Percentiles rank a stretch among this genome's conserved stretches.
phyloP scores from a whole-genome alignment of 2,888 invertebrate species.

The Leptopilina myrica region DNA sequence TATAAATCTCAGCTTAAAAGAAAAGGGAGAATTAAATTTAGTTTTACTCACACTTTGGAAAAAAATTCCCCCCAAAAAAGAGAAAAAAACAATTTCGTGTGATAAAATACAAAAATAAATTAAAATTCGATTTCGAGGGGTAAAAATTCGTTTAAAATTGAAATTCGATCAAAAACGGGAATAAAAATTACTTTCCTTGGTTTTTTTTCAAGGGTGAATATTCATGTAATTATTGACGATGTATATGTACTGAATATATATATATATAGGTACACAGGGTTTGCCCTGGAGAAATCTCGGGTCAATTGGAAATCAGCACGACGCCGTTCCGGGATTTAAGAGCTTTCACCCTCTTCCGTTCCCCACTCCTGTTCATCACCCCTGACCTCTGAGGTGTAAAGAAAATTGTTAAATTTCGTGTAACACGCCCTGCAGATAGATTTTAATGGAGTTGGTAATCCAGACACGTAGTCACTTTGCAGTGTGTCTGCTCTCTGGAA shows the following conservation, averaged over 20 bases:
- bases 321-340: conserved; percentile 56
- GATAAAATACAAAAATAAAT: too few relatives aligned
- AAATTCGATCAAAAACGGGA: too few relatives aligned
- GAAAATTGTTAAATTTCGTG: conserved; percentile 70
- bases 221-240: too few relatives aligned
- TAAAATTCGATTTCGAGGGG: too few relatives aligned
- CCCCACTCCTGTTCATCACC: not conserved
- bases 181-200: too few relatives aligned
- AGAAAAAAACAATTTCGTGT: too few relatives aligned
- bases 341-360: conserved; percentile 41
- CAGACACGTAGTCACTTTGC: conserved; percentile 73
- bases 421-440: conserved; percentile 66
- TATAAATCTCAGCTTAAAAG: too few relatives aligned
- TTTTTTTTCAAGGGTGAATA: too few relatives aligned
- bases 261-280: not conserved
- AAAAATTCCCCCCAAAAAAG: too few relatives aligned
- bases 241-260: not conserved
- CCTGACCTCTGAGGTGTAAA: conserved; percentile 51
- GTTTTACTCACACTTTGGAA: too few relatives aligned
- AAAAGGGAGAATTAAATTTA: too few relatives aligned
- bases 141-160: too few relatives aligned
- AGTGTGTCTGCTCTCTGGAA: conserved; percentile 52
- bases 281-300: conserved; percentile 30
- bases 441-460: conserved; percentile 73
- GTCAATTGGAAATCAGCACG: conserved; percentile 46